These are phyloP conservation scores for Pseudopleuronectes americanus DNA, from an alignment of 2,797 vertebrate genomes.

Conservation along the genomic window DNA sequence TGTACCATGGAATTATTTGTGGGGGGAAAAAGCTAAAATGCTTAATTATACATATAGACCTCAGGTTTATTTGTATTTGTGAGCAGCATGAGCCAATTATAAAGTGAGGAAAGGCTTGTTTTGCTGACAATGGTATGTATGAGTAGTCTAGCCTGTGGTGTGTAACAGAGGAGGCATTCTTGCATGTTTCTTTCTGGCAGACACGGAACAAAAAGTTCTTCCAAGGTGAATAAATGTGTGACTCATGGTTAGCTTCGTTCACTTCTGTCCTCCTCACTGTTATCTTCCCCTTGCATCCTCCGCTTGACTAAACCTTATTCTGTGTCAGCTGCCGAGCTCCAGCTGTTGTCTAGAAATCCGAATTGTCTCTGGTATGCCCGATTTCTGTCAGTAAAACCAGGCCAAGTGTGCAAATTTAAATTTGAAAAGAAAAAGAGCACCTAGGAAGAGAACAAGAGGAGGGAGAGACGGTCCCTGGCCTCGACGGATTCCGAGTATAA, in stretches of 20 bases:
- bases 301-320: slow-evolving; percentile 41
- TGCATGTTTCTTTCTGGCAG: slow-evolving; percentile 41
- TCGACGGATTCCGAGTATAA: slow-evolving; percentile 31
- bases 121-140: slow-evolving; percentile 6
- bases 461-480: slow-evolving; percentile 25
- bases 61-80: slow-evolving; percentile 3
- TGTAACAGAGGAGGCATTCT: slow-evolving; percentile 26
- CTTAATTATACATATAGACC: slow-evolving; percentile 13
- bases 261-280: slow-evolving; percentile 35
- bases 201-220: slow-evolving; percentile 31
- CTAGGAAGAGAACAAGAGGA: slow-evolving; percentile 30
- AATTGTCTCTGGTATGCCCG: slow-evolving; percentile 41
- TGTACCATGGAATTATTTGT: neutral
- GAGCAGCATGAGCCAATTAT: neutral
- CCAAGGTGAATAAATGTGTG: slow-evolving; percentile 61
- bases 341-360: slow-evolving; percentile 57
- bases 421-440: slow-evolving; percentile 43
- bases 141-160: slow-evolving; percentile 28
- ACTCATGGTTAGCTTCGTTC: slow-evolving; percentile 58
- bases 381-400: slow-evolving; percentile 53
- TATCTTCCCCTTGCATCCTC: slow-evolving; percentile 34
- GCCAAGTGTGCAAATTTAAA: slow-evolving; percentile 51
- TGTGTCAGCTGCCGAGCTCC: slow-evolving; percentile 48
- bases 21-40: slow-evolving; percentile 7
- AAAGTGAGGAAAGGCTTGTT: slow-evolving; percentile 1